Evolutionary conservation across 2,888 invertebrate genomes (phyloP).

Genomic region (Agrotis exclamationis): DNA sequence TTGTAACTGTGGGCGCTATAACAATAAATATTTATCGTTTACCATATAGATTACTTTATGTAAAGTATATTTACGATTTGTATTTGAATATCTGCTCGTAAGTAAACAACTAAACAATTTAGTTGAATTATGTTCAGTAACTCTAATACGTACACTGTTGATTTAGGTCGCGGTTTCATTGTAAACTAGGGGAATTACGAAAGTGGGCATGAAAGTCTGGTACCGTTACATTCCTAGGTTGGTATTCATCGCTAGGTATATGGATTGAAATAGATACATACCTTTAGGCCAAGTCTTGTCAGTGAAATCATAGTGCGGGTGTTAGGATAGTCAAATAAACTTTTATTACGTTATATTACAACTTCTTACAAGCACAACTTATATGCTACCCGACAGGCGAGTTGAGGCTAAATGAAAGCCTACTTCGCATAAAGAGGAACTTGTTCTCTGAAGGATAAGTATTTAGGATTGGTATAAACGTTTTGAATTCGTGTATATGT

Average conservation of each 20-base stretch:
- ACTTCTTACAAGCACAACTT: not conserved
- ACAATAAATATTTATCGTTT: constrained; percentile 42
- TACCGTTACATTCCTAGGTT: constrained; percentile 15
- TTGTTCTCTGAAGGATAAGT: too few species aligned
- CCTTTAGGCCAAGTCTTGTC: not conserved
- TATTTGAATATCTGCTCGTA: constrained; percentile 25
- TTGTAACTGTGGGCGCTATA: constrained; percentile 7
- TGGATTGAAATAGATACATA: constrained; percentile 4
- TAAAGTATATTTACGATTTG: constrained; percentile 16
- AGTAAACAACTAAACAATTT: constrained; percentile 27
- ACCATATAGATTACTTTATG: constrained; percentile 36
- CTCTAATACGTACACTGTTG: constrained; percentile 19
- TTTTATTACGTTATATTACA: not conserved
- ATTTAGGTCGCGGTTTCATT: constrained; percentile 27
- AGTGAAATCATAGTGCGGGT: not conserved
- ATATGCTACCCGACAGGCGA: not conserved
- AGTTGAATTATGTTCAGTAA: constrained; percentile 23
- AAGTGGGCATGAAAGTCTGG: constrained; percentile 31
- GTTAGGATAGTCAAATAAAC: not conserved
- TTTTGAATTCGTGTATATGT: too few species aligned
- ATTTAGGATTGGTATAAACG: too few species aligned
- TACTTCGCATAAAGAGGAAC: too few species aligned
- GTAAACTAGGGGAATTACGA: constrained; percentile 31
- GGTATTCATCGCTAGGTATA: constrained; percentile 1
- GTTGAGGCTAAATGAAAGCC: too few species aligned